phyloP scores from a whole-genome alignment of 2,888 invertebrate species.

The Athalia rosae region DNA sequence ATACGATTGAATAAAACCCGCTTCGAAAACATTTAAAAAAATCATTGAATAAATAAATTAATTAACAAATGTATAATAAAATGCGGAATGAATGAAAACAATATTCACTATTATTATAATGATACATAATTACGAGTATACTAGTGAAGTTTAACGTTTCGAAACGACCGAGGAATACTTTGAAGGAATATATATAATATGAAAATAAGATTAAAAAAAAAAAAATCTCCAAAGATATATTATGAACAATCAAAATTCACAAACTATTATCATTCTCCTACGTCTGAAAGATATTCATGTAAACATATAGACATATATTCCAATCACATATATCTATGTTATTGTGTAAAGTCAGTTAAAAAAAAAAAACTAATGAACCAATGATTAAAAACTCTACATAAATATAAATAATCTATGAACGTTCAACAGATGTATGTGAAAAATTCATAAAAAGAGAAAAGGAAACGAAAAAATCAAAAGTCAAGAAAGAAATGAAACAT shows the following conservation, averaged over 20 bases:
- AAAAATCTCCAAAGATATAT: conserved; percentile 5
- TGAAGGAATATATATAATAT: not conserved
- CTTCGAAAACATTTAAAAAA: not conserved
- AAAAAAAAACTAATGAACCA: not conserved
- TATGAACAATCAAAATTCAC: not conserved
- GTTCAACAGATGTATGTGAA: not conserved
- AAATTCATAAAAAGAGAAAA: not conserved
- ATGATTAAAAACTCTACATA: not conserved
- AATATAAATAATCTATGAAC: not conserved
- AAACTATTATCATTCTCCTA: conserved; percentile 2
- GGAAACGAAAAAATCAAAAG: not conserved
- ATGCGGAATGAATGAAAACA: not conserved
- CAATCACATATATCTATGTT: conserved; percentile 10
- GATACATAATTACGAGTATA: not conserved
- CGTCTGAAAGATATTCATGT: conserved; percentile 1
- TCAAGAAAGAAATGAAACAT: not conserved
- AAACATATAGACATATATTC: too few relatives aligned
- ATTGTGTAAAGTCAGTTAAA: conserved; percentile 21
- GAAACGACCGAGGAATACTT: not conserved
- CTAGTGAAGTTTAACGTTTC: conserved; percentile 3
- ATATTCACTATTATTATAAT: not conserved
- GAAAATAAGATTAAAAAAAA: not conserved
- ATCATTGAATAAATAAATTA: not conserved
- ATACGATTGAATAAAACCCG: not conserved
- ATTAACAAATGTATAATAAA: conserved; percentile 1